Percentiles rank a stretch among this genome's conserved stretches.
Evolutionary conservation across 2,113 vertebrate species (phyloP).

Genomic region (Chaetodon auriga): DNA sequence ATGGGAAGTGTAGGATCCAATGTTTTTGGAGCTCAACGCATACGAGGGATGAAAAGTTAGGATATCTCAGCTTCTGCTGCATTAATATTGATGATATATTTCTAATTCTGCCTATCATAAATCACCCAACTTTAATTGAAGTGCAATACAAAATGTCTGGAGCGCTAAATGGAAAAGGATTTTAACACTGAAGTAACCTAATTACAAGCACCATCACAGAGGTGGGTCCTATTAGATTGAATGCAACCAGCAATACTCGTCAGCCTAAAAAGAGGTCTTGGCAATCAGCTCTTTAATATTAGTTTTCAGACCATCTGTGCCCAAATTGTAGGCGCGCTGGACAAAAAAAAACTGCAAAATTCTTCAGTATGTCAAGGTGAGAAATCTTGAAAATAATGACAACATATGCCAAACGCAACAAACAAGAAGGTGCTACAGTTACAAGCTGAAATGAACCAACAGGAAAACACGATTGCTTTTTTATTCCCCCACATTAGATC

Average conservation of each 20-base stretch:
- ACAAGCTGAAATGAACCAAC: not conserved
- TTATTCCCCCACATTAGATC: not conserved
- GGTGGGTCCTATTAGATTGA: constrained; percentile 21
- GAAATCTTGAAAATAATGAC: constrained; percentile 22
- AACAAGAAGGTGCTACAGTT: not conserved
- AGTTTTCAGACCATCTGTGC: constrained; percentile 53
- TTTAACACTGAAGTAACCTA: constrained; percentile 8
- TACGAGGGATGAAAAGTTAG: not conserved
- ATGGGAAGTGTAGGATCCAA: not conserved
- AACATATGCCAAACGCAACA: constrained; percentile 26
- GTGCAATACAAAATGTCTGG: not conserved
- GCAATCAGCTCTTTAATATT: constrained; percentile 25
- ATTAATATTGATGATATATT: not conserved
- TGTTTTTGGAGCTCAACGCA: too few relatives aligned
- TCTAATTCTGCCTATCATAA: not conserved
- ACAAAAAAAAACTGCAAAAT: constrained; percentile 24
- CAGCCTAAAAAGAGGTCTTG: not conserved
- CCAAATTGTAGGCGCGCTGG: constrained; percentile 14
- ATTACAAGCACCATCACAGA: constrained; percentile 1
- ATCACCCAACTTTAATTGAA: not conserved
- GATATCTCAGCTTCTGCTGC: not conserved
- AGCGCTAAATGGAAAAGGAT: not conserved
- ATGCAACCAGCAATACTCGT: constrained; percentile 20
- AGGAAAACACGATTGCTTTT: not conserved
- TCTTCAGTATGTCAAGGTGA: constrained; percentile 38